Evolutionary conservation across 2,888 invertebrate species (phyloP).

Genomic region (Epirrhoe alternata): DNA sequence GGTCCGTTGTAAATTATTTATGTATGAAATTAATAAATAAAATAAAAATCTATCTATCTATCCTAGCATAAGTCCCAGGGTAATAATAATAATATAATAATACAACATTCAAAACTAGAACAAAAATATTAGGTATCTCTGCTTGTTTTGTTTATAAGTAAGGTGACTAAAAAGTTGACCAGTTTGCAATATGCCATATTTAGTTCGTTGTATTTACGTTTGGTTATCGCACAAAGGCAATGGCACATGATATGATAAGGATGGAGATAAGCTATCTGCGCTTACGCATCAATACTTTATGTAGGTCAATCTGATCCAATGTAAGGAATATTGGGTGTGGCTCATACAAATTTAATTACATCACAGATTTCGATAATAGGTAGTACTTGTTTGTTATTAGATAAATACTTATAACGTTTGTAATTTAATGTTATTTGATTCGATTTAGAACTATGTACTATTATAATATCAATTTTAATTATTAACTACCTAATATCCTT

Average conservation of each 20-base stretch:
- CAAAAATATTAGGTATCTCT: no score
- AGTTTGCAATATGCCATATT: neutral
- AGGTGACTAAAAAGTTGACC: no score
- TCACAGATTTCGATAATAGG: neutral
- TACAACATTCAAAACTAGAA: no score
- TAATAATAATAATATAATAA: no score
- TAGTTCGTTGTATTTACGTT: neutral
- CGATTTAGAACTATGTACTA: neutral
- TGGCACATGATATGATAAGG: conserved; percentile 10
- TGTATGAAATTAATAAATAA: no score
- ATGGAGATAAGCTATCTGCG: conserved; percentile 19
- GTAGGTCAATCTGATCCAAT: conserved; percentile 24
- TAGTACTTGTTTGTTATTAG: neutral
- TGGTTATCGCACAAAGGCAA: neutral
- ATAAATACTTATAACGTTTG: neutral
- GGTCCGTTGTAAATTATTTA: no score
- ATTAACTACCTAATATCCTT: no score
- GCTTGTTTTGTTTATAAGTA: no score
- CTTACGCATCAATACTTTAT: conserved; percentile 19
- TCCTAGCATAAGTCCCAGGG: no score
- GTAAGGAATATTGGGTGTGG: conserved; percentile 16
- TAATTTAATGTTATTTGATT: neutral
- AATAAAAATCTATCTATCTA: no score
- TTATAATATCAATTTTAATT: no score
- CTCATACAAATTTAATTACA: neutral